A percentile compares a stretch with the other conserved stretches of the same genome.
Evolutionary conservation across 2,888 invertebrate species (phyloP).

Genomic region (Cyaniris semiargus): DNA sequence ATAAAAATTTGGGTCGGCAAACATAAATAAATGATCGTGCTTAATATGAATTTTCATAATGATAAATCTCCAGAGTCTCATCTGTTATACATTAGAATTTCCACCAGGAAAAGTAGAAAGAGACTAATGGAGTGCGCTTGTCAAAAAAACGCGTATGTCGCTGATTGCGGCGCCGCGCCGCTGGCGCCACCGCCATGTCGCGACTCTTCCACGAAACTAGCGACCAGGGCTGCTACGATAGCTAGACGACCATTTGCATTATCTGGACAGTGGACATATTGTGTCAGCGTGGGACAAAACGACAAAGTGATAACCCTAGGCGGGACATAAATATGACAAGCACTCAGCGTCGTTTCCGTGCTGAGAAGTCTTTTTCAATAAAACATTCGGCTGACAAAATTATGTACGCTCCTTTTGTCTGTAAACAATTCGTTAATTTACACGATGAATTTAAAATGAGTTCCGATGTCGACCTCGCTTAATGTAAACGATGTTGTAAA

Average conservation of each 20-base stretch:
- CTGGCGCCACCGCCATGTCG: slow-evolving; percentile 63
- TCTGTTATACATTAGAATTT: slow-evolving; percentile 14
- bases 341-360: slow-evolving; percentile 43
- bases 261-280: not conserved
- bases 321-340: slow-evolving; percentile 54
- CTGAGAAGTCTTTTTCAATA: slow-evolving; percentile 34
- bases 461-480: slow-evolving; percentile 19
- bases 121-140: not conserved
- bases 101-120: slow-evolving; percentile 10
- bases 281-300: not conserved
- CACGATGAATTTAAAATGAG: slow-evolving; percentile 10
- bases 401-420: slow-evolving; percentile 16
- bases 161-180: slow-evolving; percentile 62
- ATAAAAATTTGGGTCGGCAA: not conserved
- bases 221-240: slow-evolving; percentile 32
- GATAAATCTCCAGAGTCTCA: not conserved
- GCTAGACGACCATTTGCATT: not conserved
- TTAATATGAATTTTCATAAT: not conserved
- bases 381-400: slow-evolving; percentile 32
- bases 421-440: slow-evolving; percentile 16
- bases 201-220: slow-evolving; percentile 68
- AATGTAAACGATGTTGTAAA: slow-evolving; percentile 23
- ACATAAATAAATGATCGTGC: not conserved
- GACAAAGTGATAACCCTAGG: slow-evolving; percentile 52
- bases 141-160: slow-evolving; percentile 55